Percentiles rank a stretch among this genome's conserved stretches.
Evolutionary conservation across 2,113 vertebrate genomes (phyloP).

Genomic region (Tragulus kanchil): DNA sequence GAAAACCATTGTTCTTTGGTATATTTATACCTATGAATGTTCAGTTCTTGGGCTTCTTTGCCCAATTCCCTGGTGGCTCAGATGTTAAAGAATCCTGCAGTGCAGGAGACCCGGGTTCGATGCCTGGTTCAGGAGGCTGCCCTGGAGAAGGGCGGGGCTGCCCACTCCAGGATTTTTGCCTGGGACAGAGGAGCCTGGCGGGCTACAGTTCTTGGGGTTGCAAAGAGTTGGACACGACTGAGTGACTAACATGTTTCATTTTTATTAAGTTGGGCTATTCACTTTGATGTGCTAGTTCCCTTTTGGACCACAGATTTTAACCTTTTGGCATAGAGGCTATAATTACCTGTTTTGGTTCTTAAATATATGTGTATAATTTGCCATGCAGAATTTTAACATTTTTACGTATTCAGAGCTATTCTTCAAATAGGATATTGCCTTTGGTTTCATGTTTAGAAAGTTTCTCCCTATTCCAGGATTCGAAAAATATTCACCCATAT

Average conservation of each 20-base stretch:
- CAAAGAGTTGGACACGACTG: neutral
- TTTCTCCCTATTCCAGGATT: neutral
- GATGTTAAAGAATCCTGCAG: neutral
- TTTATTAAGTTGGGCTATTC: constrained; percentile 24
- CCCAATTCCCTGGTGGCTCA: neutral
- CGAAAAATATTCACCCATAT: constrained; percentile 60
- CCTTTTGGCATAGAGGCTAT: neutral
- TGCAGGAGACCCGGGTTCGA: neutral
- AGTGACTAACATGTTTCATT: neutral
- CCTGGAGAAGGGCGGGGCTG: neutral
- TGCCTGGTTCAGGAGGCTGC: neutral
- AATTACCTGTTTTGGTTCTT: neutral
- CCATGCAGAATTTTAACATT: neutral
- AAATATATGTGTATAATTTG: neutral
- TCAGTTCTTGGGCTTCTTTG: too few relatives aligned
- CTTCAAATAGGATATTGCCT: constrained; percentile 21
- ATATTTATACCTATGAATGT: neutral
- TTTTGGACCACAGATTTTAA: constrained; percentile 48
- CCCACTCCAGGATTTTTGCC: neutral
- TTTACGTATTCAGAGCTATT: constrained; percentile 44
- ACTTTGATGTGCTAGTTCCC: constrained; percentile 23
- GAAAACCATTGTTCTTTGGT: constrained; percentile 17
- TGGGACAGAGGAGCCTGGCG: neutral
- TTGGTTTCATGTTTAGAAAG: constrained; percentile 41
- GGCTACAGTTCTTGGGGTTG: neutral